These are phyloP conservation scores for Panopea generosa DNA, from an alignment of 2,888 invertebrate genomes.

Conservation along the genomic window DNA sequence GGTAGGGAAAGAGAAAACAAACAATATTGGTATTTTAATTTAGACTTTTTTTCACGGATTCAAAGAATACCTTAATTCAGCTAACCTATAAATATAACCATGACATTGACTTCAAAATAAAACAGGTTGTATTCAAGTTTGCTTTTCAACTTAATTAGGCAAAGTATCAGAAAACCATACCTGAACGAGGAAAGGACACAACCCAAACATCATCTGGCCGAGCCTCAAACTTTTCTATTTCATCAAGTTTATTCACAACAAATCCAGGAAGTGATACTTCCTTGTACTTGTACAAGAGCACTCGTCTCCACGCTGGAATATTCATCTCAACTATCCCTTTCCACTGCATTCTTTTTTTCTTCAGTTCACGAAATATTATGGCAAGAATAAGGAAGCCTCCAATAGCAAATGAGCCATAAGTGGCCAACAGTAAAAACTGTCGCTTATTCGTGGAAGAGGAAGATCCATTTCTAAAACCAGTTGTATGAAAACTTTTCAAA, in stretches of 20 bases:
- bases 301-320: slow-evolving; percentile 44
- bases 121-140: too few relatives aligned
- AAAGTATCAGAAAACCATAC: too few relatives aligned
- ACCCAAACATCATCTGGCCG: slow-evolving; percentile 93
- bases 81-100: too few relatives aligned
- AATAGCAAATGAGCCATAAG: slow-evolving; percentile 67
- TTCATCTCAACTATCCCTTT: slow-evolving; percentile 65
- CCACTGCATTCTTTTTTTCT: slow-evolving; percentile 50
- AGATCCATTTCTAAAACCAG: too few relatives aligned
- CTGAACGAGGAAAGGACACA: slow-evolving; percentile 95
- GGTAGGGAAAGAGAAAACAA: too few relatives aligned
- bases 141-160: too few relatives aligned
- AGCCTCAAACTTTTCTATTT: slow-evolving; percentile 88
- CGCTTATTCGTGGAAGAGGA: too few relatives aligned
- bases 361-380: slow-evolving; percentile 58
- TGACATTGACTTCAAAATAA: too few relatives aligned
- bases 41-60: too few relatives aligned
- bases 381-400: slow-evolving; percentile 63
- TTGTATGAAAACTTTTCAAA: too few relatives aligned
- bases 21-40: too few relatives aligned
- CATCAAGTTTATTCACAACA: slow-evolving; percentile 69
- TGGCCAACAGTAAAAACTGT: slow-evolving; percentile 53
- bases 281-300: slow-evolving; percentile 70
- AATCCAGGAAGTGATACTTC: slow-evolving; percentile 72
- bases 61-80: too few relatives aligned